Base-by-base conservation (phyloP, 2,113 vertebrate genomes). In the Eclectus roratus region DNA sequence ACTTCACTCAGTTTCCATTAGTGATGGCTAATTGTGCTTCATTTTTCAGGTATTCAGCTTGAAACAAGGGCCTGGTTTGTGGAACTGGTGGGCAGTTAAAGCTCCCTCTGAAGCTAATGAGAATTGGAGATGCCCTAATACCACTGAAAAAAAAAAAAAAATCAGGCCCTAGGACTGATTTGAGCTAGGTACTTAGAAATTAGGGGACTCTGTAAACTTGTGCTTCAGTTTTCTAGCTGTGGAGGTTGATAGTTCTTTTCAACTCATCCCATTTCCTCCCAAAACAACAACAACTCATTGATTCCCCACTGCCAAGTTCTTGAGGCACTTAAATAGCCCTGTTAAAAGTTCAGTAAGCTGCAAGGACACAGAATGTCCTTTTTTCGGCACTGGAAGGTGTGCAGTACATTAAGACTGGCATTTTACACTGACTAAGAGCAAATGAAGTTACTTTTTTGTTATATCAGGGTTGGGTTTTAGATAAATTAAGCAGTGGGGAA, bases 11-110 rank as follows among this genome's bases (percentile, higher is more conserved):
- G 1, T 89, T 92, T 85, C 58, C 23, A 4, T 91, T 52, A 88
- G 63, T 80, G 78, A 70, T 4, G 4, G 52, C 31, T 89, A 55
- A 85, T 91, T 72, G 33, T 94, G 71, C 91, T 94, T 96, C 11
- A 0, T 89, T 97, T 96, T 94, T 86, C 72, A 95, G 79, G 76
- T 96, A 44, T 78, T 80, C 79, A 80, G 33, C 88, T 93, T 95
- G 79, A 95, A 91, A 94, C 49, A 80, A 88, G 68, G 71, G 78
- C 28, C 44, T 85, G 68, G 46, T 93, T 73, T 89, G 82, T 93
- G 87, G 79, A 81, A 80, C 60, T 84, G 56, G 24, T 88, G 89
- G 80, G 89, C 71, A 88, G 37, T 91, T 95, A 91, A 58, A 80
- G 46, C 55, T 88, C 58, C 28, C 58, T 73, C 63, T 93, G 81